phyloP scores from a whole-genome alignment of 2,113 vertebrate genomes.

The Oreochromis tanganicae region DNA sequence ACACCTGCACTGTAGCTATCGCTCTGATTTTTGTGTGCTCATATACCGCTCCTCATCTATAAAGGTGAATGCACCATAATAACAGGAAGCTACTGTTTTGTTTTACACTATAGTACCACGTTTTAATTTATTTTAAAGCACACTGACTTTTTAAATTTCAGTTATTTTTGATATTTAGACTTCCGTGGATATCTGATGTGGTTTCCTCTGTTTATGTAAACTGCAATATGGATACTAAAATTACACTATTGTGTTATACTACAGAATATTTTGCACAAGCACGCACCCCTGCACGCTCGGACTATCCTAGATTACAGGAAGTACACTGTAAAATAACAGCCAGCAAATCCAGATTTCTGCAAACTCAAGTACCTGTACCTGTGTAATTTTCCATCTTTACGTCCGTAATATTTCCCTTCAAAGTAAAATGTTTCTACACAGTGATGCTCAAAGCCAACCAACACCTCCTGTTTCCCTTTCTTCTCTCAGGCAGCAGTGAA shows the following conservation, averaged over 20 bases:
- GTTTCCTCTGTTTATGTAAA: not conserved
- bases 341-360: not conserved
- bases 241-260: not conserved
- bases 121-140: not conserved
- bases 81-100: not conserved
- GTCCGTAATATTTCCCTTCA: not conserved
- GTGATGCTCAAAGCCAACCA: not conserved
- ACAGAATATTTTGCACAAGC: not conserved
- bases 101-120: rapidly evolving
- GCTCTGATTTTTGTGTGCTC: not conserved
- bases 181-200: not conserved
- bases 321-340: not conserved
- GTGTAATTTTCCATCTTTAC: not conserved
- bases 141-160: not conserved
- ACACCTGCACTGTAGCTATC: not conserved
- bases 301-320: not conserved
- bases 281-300: not conserved
- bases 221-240: not conserved
- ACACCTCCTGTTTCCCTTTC: not conserved
- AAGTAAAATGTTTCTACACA: not conserved
- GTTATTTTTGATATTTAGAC: not conserved
- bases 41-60: rapidly evolving
- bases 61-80: not conserved
- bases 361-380: not conserved
- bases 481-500: not conserved